Evolutionary conservation across 1,140 invertebrate species (phyloP), one percentile per base, ranked within the genome.

Genomic region (Goniozus legneri): DNA sequence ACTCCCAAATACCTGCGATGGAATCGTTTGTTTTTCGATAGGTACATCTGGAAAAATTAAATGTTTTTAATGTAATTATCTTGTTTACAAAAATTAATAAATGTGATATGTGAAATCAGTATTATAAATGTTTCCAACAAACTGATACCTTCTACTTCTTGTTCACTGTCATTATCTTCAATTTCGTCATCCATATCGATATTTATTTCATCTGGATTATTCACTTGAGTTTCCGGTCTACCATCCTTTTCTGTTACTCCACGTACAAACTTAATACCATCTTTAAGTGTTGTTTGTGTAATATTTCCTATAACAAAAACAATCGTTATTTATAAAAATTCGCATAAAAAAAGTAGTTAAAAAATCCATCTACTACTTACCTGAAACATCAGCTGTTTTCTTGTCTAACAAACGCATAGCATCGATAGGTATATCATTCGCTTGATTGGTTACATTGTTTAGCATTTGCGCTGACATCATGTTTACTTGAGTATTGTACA

Each of bases 391-490:
- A 15, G 56, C 81, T 38, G 88, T 88, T 74, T 88, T 89, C 12
- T 87, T 91, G 70, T 96, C 91, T 40, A 95, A 68, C 65, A 91
- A 81, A 67, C 88, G 80, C 89, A 96, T 96, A 37, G 88, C 88
- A 76, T 93, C 87, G 42, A 88, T 85, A 34, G 86, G 82, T 34
- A 81, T 82, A 33, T 85, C 77, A 64, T 86, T 82, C 2, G 84
- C 81, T 32, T 87, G 79, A 33, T 82, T 83, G 12, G 80, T 83
- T 33, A 83, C 81, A 15, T 87, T 87, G 54, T 86, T 89, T 48
- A 96, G 77, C 87, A 97, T 97, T 70, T 97, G 94, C 3, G 94
- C 93, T 16, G 94, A 94, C 94, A 98, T 97, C 87, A 96, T 97
- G 67, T 97, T 94, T 12, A 91, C 88, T 78, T 95, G 91, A 4